Evolutionary conservation across 2,888 invertebrate species (phyloP), one percentile per base, ranked within the genome.

Genomic region (Eurois occulta): DNA sequence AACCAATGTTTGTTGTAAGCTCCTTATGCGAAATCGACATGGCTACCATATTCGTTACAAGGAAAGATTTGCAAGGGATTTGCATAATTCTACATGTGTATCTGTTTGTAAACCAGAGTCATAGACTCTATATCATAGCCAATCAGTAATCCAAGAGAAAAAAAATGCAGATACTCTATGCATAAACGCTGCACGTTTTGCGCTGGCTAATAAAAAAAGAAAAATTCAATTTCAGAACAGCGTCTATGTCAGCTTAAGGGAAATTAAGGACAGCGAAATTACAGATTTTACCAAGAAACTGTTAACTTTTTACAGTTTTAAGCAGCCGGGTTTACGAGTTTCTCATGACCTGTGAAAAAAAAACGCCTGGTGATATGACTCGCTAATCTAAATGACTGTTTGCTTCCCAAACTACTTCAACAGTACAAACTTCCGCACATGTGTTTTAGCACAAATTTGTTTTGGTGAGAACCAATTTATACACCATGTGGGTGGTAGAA

Each of bases 401-500:
- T 66, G 55, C 52, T 77, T 28, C 67, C 48, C 62, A n/a, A 66
- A 80, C 60, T 70, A 46, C 66, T 55, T 65, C 35, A 35, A 28
- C 65, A 48, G 60, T 64, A 71, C 60, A 70, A 70, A 77, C 69
- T 76, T 88, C 77, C 87, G 88, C 92, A 91, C 90, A 88, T 92
- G 91, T 90, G 92, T 89, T 89, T 88, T 88, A 87, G 89, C 52
- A 62, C 81, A 90, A 83, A 83, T 89, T 88, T 86, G 87, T 92
- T 88, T 91, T 91, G 91, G 85, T 87, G 91, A 87, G 90, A 92
- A 89, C 90, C 92, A 91, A 93, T 93, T 93, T 84, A 88, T 90
- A 83, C 87, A 83, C 94, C 77, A 91, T 91, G 95, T 95, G 96
- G 95, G 95, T 95, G 96, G 95, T 90, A 86, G 84, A 86, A 86